Conservation (phyloP, 2,797 vertebrate genomes). For the Vireo griseus region DNA sequence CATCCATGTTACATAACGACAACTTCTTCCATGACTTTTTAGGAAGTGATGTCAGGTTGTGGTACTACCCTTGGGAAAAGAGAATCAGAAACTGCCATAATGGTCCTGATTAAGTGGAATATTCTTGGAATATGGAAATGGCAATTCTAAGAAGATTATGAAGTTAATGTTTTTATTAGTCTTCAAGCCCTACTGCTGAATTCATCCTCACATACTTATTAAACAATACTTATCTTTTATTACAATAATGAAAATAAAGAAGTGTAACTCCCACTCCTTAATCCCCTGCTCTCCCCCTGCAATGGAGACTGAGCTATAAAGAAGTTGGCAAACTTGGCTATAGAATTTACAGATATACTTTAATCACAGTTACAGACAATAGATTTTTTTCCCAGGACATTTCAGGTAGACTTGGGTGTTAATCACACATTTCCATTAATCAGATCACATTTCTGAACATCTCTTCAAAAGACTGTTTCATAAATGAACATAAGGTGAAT, state of each 20-base stretch:
- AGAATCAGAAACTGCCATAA: background rate
- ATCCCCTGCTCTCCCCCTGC: background rate
- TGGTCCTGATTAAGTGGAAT: background rate
- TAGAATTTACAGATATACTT: background rate
- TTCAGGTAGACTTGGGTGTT: background rate
- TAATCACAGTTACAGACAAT: background rate
- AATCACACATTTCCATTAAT: background rate
- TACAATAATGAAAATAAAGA: background rate
- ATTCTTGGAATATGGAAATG: background rate
- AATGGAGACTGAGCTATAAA: background rate
- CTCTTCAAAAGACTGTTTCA: background rate
- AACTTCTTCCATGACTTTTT: background rate
- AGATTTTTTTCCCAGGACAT: background rate
- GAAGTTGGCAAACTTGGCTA: background rate
- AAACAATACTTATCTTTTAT: slow-evolving; percentile 4
- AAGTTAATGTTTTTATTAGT: background rate
- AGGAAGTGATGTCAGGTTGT: background rate
- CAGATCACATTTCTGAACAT: background rate
- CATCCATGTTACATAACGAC: background rate
- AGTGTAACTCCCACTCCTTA: background rate
- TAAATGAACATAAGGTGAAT: background rate
- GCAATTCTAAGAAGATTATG: background rate
- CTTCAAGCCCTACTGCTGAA: background rate
- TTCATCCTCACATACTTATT: background rate
- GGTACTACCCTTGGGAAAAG: background rate